phyloP scores from a whole-genome alignment of 2,888 invertebrate genomes.

The Dendrolimus pini region DNA sequence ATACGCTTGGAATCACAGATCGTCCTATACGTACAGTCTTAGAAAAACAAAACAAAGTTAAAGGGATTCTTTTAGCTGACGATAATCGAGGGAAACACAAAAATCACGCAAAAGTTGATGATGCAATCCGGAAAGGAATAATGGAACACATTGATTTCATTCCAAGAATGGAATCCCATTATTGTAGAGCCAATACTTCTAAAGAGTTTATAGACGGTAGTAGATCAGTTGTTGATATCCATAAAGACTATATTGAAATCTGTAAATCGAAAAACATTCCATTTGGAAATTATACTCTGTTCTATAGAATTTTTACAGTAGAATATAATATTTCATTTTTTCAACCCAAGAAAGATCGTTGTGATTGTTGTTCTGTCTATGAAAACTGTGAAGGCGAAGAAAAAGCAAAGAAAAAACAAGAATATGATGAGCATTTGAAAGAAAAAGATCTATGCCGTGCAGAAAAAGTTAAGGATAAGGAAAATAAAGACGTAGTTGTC shows the following conservation, averaged over 20 bases:
- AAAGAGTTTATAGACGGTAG: conserved; percentile 5
- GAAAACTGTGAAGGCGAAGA: conserved; percentile 17
- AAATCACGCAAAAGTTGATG: conserved; percentile 3
- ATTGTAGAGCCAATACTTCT: conserved; percentile 2
- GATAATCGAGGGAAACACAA: conserved; percentile 5
- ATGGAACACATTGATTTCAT: conserved; percentile 2
- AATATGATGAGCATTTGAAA: conserved; percentile 11
- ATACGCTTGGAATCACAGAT: conserved; percentile 6
- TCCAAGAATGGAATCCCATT: conserved; percentile 6
- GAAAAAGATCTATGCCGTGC: conserved; percentile 17
- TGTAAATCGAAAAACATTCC: conserved; percentile 1
- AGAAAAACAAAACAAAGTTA: conserved; percentile 4
- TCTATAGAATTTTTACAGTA: conserved; percentile 7
- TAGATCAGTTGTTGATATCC: conserved; percentile 4
- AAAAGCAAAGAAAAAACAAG: conserved; percentile 16
- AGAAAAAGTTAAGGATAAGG: conserved; percentile 19
- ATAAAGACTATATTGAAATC: conserved; percentile 10
- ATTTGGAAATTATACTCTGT: conserved; percentile 3
- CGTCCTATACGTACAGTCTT: conserved; percentile 5
- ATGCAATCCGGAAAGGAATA: conserved; percentile 2
- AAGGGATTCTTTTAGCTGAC: conserved; percentile 1
- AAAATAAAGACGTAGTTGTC: conserved; percentile 13
- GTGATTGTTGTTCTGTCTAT: conserved; percentile 2
- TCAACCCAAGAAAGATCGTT: conserved; percentile 3
- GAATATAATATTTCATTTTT: conserved; percentile 8